Percentiles rank a stretch among this genome's conserved stretches.
These are phyloP conservation scores for Drosophila ambigua DNA, from an alignment of 1,140 invertebrate genomes.

Conservation along the genomic window DNA sequence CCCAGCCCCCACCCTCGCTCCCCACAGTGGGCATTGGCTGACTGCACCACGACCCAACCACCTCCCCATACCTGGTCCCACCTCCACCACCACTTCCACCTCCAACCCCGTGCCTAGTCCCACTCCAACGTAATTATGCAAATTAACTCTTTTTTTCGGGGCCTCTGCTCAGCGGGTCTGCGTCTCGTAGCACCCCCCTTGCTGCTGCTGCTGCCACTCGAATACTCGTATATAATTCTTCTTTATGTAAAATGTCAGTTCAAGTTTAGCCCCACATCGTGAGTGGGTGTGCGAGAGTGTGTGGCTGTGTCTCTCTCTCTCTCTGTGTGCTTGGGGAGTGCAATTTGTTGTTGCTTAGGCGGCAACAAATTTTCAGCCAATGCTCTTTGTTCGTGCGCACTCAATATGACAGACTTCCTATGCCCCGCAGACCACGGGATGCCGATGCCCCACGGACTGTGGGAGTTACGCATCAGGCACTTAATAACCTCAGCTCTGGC, in stretches of 20 bases:
- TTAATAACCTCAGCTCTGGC: slow-evolving; percentile 27
- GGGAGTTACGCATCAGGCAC: slow-evolving; percentile 36
- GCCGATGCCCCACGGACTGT: slow-evolving; percentile 1
- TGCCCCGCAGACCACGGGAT: slow-evolving; percentile 29
- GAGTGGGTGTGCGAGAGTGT: slow-evolving; percentile 18
- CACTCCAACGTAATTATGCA: slow-evolving; percentile 74
- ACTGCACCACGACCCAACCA: slow-evolving; percentile 43
- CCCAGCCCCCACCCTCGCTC: neutral
- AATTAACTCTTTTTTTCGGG: slow-evolving; percentile 77
- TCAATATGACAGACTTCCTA: slow-evolving; percentile 72
- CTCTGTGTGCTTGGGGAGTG: slow-evolving; percentile 22
- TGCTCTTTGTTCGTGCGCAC: slow-evolving; percentile 71
- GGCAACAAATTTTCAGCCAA: slow-evolving; percentile 58
- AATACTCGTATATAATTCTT: slow-evolving; percentile 40
- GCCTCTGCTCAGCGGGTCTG: slow-evolving; percentile 68
- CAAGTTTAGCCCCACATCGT: slow-evolving; percentile 50
- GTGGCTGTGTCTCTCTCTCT: neutral
- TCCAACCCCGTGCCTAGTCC: slow-evolving; percentile 1
- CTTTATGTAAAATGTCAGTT: slow-evolving; percentile 71
- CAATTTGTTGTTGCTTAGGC: slow-evolving; percentile 74
- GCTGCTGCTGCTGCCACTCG: neutral
- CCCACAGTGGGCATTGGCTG: slow-evolving; percentile 28
- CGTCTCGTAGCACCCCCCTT: slow-evolving; percentile 19
- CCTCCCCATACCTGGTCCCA: neutral
- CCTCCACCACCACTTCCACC: slow-evolving; percentile 8